Conservation (phyloP, 2,797 vertebrate species). For the Sphenodon punctatus region DNA sequence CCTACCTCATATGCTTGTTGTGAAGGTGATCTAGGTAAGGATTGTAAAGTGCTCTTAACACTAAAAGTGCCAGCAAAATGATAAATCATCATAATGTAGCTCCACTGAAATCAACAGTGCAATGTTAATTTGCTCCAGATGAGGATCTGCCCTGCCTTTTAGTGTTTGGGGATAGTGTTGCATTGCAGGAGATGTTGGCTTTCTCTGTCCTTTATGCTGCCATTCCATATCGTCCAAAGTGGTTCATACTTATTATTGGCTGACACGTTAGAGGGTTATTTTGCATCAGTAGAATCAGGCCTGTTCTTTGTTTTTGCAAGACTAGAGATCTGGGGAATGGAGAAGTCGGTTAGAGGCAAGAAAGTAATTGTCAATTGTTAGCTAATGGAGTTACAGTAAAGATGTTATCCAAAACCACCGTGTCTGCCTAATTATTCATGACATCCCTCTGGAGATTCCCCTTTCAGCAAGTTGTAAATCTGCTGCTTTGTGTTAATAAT, state of each 20-base stretch:
- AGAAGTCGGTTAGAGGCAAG: conserved; percentile 35
- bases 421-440: conserved; percentile 61
- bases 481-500: conserved; percentile 59
- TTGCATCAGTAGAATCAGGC: fast-evolving
- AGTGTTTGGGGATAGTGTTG: neutral
- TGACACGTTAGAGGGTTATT: fast-evolving
- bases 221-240: neutral
- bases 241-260: fast-evolving
- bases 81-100: no score
- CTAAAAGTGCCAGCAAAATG: no score
- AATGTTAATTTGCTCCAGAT: fast-evolving
- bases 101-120: neutral
- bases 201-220: neutral
- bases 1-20: no score
- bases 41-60: no score
- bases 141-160: neutral
- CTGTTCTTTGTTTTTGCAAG: neutral
- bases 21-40: no score
- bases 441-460: conserved; percentile 56
- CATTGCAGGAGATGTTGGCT: fast-evolving
- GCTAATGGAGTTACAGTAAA: conserved; percentile 59
- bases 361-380: conserved; percentile 43
- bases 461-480: conserved; percentile 55
- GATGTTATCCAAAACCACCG: conserved; percentile 59
- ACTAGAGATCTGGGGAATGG: neutral